Conservation (phyloP, 2,888 invertebrate genomes). For the Cetonia aurata region DNA sequence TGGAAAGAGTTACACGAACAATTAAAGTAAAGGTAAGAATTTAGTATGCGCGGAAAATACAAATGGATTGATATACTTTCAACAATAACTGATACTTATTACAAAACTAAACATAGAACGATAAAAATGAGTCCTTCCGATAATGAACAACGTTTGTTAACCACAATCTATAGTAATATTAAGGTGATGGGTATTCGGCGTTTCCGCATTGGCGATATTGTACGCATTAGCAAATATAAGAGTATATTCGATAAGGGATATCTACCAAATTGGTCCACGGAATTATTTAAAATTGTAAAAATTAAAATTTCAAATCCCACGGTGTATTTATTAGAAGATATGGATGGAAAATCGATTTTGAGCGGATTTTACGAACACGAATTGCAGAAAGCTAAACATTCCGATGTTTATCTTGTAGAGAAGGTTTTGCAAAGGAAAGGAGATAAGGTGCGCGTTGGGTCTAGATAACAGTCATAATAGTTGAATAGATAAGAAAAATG, state of each 20-base stretch:
- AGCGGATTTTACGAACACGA: conserved; percentile 47
- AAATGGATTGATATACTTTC: conserved; percentile 48
- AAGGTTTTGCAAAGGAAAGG: conserved; percentile 5
- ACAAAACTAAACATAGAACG: conserved; percentile 45
- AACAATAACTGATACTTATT: conserved; percentile 1
- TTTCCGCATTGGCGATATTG: conserved; percentile 53
- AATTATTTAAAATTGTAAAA: conserved; percentile 58
- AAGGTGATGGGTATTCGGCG: background rate
- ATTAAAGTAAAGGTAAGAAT: conserved; percentile 50
- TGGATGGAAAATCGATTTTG: conserved; percentile 54
- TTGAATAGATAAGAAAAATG: background rate
- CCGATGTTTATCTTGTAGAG: conserved; percentile 24
- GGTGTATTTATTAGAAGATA: conserved; percentile 54
- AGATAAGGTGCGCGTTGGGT: conserved; percentile 30
- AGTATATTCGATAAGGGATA: conserved; percentile 55
- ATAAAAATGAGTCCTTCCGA: conserved; percentile 54
- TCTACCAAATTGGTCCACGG: conserved; percentile 59
- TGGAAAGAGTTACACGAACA: conserved; percentile 36
- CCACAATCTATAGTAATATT: conserved; percentile 36
- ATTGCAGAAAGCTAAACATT: conserved; percentile 18
- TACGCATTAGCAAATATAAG: conserved; percentile 58
- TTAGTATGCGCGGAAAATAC: conserved; percentile 52
- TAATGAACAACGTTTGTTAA: background rate
- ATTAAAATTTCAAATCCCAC: conserved; percentile 56
- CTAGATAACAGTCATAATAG: background rate